phyloP scores from a whole-genome alignment of 2,888 invertebrate genomes.

The Sisyra nigra region DNA sequence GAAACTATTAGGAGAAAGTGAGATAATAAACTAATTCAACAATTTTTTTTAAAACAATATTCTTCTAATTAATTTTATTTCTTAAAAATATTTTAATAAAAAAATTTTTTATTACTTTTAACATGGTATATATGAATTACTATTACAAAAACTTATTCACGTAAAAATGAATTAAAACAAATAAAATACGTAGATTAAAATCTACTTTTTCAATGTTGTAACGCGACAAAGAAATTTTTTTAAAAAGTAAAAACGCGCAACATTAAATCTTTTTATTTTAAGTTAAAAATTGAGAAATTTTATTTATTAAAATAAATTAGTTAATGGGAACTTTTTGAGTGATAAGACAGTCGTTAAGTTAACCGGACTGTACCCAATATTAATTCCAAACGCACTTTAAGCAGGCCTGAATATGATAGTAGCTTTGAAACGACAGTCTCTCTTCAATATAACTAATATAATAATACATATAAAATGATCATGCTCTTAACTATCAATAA shows the following conservation, averaged over 20 bases:
- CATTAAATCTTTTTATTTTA: background rate
- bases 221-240: background rate
- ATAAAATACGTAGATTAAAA: background rate
- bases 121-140: too few species aligned
- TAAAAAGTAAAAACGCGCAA: background rate
- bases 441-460: background rate
- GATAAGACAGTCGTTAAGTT: background rate
- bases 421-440: too few species aligned
- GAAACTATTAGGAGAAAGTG: background rate
- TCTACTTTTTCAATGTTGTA: background rate
- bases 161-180: background rate
- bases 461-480: background rate
- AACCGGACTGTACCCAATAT: conserved; percentile 4
- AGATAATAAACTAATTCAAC: background rate
- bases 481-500: background rate
- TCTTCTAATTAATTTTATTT: background rate
- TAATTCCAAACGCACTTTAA: conserved; percentile 8
- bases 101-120: background rate
- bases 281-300: background rate
- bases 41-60: background rate
- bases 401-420: background rate
- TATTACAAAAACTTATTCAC: too few species aligned
- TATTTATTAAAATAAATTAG: background rate
- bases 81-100: background rate
- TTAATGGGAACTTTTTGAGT: background rate